Conservation (phyloP, 2,888 invertebrate species). For the Luperina testacea region DNA sequence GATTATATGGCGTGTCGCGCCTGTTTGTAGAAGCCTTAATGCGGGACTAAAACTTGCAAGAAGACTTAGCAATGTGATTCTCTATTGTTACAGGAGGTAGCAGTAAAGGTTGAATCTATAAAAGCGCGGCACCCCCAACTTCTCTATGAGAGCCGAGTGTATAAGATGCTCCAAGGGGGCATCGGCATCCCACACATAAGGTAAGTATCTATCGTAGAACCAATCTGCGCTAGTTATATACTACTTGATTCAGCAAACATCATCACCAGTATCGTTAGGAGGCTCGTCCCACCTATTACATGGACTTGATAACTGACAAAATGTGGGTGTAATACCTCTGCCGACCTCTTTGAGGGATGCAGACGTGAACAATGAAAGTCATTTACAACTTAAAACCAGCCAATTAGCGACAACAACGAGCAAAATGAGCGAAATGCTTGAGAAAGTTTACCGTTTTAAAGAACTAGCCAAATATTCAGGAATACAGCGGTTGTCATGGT, state of each 20-base stretch:
- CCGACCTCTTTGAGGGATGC: not conserved
- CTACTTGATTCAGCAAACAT: not conserved
- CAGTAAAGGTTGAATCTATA: conserved; percentile 99
- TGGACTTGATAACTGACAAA: not conserved
- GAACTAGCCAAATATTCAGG: not conserved
- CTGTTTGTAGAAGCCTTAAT: no score
- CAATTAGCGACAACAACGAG: not conserved
- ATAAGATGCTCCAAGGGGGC: conserved; percentile 99
- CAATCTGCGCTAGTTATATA: not conserved
- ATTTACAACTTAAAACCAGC: conserved; percentile 1
- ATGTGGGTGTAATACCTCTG: not conserved
- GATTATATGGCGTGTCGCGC: no score
- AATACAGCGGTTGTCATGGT: not conserved
- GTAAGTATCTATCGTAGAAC: conserved; percentile 83
- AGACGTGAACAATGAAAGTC: not conserved
- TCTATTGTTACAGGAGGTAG: conserved; percentile 95
- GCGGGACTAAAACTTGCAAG: not conserved
- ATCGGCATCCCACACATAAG: conserved; percentile 99
- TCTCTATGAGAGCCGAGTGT: conserved; percentile 99
- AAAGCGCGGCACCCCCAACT: conserved; percentile 99
- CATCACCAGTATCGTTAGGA: not conserved
- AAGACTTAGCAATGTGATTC: conserved; percentile 10
- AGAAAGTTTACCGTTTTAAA: not conserved
- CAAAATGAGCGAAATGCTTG: not conserved
- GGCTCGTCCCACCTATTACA: not conserved